Evolutionary conservation across 2,113 vertebrate genomes (phyloP).

Genomic region (Indicator indicator): DNA sequence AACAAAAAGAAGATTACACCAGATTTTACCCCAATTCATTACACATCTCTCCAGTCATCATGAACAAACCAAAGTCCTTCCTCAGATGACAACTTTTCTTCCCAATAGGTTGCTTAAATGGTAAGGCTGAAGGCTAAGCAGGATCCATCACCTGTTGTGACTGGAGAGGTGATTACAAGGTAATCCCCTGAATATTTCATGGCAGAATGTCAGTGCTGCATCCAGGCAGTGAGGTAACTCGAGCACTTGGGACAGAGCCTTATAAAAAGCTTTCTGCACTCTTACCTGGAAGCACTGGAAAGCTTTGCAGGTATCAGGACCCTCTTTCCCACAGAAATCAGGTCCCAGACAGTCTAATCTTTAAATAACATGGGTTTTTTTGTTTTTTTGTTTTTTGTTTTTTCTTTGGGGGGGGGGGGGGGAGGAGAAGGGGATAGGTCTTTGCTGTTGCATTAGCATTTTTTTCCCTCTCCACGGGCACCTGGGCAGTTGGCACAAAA

Average conservation of each 20-base stretch:
- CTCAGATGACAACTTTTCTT: neutral
- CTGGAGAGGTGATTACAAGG: slow-evolving; percentile 66
- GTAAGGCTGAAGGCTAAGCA: neutral
- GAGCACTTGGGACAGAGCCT: slow-evolving; percentile 42
- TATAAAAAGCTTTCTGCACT: slow-evolving; percentile 31
- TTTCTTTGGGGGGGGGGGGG: neutral
- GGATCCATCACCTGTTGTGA: slow-evolving; percentile 3
- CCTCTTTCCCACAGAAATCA: neutral
- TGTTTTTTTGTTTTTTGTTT: neutral
- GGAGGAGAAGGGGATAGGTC: neutral
- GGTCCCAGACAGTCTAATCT: neutral
- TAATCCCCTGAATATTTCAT: slow-evolving; percentile 75
- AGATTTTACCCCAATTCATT: neutral
- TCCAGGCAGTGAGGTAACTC: slow-evolving; percentile 48
- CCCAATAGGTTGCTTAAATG: neutral
- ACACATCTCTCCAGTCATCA: neutral
- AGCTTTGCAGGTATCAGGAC: neutral
- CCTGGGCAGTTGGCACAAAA: neutral
- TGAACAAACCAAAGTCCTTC: neutral
- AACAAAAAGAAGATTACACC: neutral
- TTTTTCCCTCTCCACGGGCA: neutral
- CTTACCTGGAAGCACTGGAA: neutral
- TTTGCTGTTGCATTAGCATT: neutral
- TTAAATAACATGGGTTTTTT: neutral
- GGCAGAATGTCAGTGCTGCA: slow-evolving; percentile 22